Evolutionary conservation across 1,140 invertebrate genomes (phyloP), one percentile per base, ranked within the genome.

Genomic region (Spodoptera litura): DNA sequence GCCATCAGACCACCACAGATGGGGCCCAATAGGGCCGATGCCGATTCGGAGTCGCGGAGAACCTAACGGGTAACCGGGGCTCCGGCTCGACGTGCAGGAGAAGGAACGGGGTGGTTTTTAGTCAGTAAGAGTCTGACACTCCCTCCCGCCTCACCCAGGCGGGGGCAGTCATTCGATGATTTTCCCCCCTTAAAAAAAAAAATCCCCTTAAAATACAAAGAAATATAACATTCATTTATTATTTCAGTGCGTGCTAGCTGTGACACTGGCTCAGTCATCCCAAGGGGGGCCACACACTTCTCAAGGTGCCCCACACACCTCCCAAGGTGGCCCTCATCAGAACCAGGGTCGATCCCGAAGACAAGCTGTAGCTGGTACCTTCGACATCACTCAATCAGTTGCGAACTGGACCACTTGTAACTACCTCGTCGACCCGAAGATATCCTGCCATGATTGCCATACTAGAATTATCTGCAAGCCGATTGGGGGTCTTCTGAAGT

Each of bases 401-500:
- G 38, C 38, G 5, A 44, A 44, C 38, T 87, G 86, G 84, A 87
- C 85, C 0, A 64, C 86, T 13, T 91, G 91, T 38, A 84, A 92
- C 61, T 58, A 81, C 4, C 73, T 78, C 25, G 61, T 77, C 0
- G 75, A 49, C 12, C 81, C 85, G 2, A 84, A 73, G 51, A 74
- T 88, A 13, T 85, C 85, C 5, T 92, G 91, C 51, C 75, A 87
- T 11, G 87, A 92, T 66, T 92, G 91, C 64, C 85, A 83, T 31
- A 92, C 87, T 11, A 84, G 89, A n/a, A 38, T 91, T 4, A 85
- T 91, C 15, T 92, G 91, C 72, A 87, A 88, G 35, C 84, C 85
- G 3, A 58, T 88, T 58, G 88, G 88, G 51, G 89, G 89, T 10
- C 66, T 89, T 25, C 15, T 91, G 9, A 81, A 81, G 5, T 5